Evolutionary conservation across 2,888 invertebrate species (phyloP).

Genomic region (Atherix ibis): DNA sequence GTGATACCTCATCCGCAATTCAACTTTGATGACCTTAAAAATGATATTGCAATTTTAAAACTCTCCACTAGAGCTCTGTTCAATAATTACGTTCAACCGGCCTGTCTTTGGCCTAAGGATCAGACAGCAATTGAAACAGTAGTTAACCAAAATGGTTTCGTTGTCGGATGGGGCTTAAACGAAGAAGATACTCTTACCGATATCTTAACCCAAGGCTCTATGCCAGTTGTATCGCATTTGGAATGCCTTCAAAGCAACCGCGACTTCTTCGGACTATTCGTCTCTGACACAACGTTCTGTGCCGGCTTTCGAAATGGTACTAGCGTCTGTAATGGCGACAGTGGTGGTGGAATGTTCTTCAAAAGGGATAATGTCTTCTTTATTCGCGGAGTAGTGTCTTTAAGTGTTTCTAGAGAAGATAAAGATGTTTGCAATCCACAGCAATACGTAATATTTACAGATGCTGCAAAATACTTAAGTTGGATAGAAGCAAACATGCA

Average conservation of each 20-base stretch:
- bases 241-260: slow-evolving; percentile 18
- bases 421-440: slow-evolving; percentile 30
- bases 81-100: slow-evolving; percentile 27
- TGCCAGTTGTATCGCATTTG: slow-evolving; percentile 23
- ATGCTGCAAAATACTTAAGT: slow-evolving; percentile 23
- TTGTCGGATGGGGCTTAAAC: slow-evolving; percentile 31
- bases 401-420: slow-evolving; percentile 13
- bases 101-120: slow-evolving; percentile 25
- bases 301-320: slow-evolving; percentile 18
- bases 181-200: slow-evolving; percentile 19
- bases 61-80: slow-evolving; percentile 21
- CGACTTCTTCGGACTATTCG: slow-evolving; percentile 9
- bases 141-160: slow-evolving; percentile 12
- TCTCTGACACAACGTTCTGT: slow-evolving; percentile 10
- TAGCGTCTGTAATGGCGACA: slow-evolving; percentile 38
- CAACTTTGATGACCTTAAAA: slow-evolving; percentile 6
- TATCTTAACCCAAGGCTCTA: slow-evolving; percentile 18
- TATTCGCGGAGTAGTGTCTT: slow-evolving; percentile 13
- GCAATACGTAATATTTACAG: slow-evolving; percentile 35
- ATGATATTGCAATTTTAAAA: slow-evolving; percentile 28
- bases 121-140: slow-evolving; percentile 8
- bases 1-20: slow-evolving; percentile 8
- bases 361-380: slow-evolving; percentile 7
- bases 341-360: slow-evolving; percentile 35
- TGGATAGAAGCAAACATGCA: too few relatives aligned